These are phyloP conservation scores for Natator depressus DNA, from an alignment of 2,113 vertebrate species.

Conservation along the genomic window DNA sequence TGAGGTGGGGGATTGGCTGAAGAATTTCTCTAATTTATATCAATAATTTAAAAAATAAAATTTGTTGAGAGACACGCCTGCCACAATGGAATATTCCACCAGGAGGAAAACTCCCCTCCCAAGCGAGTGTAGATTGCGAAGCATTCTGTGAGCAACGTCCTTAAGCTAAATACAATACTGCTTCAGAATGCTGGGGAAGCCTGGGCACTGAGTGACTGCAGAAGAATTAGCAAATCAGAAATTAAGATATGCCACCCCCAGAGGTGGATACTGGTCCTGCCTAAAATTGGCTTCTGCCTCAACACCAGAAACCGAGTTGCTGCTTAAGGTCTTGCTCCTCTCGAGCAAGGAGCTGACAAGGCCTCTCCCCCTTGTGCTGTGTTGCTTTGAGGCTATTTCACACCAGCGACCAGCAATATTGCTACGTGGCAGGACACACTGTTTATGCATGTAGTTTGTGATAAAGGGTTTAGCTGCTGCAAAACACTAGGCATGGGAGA, in stretches of 20 bases:
- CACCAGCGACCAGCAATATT: not conserved
- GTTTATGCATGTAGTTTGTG: not conserved
- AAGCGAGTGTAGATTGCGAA: conserved; percentile 32
- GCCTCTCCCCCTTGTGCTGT: not conserved
- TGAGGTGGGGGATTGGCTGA: not conserved
- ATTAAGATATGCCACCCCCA: conserved; percentile 30
- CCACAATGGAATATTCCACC: conserved; percentile 30
- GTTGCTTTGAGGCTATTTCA: conserved; percentile 34
- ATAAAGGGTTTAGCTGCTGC: conserved; percentile 34
- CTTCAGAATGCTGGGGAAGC: conserved; percentile 55
- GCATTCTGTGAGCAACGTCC: not conserved
- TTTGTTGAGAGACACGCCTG: not conserved
- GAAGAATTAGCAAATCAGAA: conserved; percentile 40
- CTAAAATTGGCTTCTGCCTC: not conserved
- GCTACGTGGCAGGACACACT: not conserved
- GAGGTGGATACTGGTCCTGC: conserved; percentile 17
- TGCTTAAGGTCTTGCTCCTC: not conserved
- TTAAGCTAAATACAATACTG: conserved; percentile 30
- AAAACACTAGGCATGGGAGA: conserved; percentile 22
- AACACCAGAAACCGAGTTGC: conserved; percentile 22
- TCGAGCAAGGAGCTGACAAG: not conserved
- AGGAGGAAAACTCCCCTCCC: conserved; percentile 54
- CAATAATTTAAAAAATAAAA: conserved; percentile 35
- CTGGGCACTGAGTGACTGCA: conserved; percentile 21
- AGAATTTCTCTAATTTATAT: conserved; percentile 28